Evolutionary conservation across 30 jellyfish, hydroid and myxozoan genomes (phyloP), one percentile per base, ranked within the genome.

Genomic region (Chironex yamaguchii): DNA sequence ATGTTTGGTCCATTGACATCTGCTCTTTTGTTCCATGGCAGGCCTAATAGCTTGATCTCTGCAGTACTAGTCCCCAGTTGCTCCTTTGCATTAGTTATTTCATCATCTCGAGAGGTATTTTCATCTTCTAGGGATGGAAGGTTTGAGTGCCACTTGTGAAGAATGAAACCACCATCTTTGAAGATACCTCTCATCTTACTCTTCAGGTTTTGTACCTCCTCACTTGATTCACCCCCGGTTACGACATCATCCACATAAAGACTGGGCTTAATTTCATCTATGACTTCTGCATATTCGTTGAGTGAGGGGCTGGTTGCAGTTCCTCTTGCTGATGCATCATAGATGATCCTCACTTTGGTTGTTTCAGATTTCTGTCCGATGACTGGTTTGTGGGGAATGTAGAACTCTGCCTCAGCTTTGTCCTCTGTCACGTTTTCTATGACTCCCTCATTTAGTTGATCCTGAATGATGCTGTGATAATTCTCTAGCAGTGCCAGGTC

Each of bases 141-240:
- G 20, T 90, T 90, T 11, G 95, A 82, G 52, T 90, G 95, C 91
- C 95, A 81, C 62, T 81, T 90, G 91, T 90, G 95, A 33, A 72
- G 17, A 21, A 29, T 48, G 68, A 89, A 58, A 3, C 91, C 91
- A 3, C 76, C 97, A 14, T 62, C 87, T n/a, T 66, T 50, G 76
- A 81, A 82, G 22, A 71, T 22, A 21, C 62, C 48, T 21, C 63
- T 42, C 28, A 88, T 82, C 12, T 64, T 71, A 1, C 34, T 76
- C 51, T 89, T 89, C 48, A 69, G 0, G 52, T 29, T 48, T 32
- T 34, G 26, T 14, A 76, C 91, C 51, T 82, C 91, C 1, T 82
- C 67, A 3, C 23, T 3, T 24, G 52, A 64, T 52, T 51, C 14
- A 3, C 96, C 95, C 12, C 96, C 97, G 29, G 58, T 12, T 14